phyloP scores from a whole-genome alignment of 2,797 vertebrate species.

The Bucorvus abyssinicus region DNA sequence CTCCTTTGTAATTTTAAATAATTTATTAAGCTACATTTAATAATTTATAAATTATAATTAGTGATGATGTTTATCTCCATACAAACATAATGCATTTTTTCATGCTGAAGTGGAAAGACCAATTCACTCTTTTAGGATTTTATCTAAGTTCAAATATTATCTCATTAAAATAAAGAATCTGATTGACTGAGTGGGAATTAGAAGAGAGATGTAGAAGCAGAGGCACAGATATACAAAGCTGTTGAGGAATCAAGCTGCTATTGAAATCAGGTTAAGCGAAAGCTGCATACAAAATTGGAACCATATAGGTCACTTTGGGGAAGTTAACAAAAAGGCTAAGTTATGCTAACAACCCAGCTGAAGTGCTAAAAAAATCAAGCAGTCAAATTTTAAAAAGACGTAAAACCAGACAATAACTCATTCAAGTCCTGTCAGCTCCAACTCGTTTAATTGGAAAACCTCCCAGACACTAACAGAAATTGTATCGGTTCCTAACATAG shows the following conservation, averaged over 20 bases:
- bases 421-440: neutral
- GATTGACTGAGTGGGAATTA: neutral
- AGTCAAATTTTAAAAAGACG: neutral
- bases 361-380: conserved; percentile 14
- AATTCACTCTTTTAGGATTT: neutral
- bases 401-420: neutral
- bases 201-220: neutral
- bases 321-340: neutral
- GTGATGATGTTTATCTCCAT: neutral
- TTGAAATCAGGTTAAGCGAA: neutral
- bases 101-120: neutral
- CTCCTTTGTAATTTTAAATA: neutral
- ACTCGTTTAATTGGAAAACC: conserved; percentile 32
- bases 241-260: neutral
- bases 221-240: neutral
- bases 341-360: neutral
- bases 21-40: neutral
- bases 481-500: neutral
- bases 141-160: neutral
- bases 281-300: neutral
- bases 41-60: neutral
- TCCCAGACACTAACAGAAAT: conserved; percentile 10
- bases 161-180: neutral
- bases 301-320: neutral
- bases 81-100: neutral